Evolutionary conservation across 2,797 vertebrate genomes (phyloP), one percentile per base, ranked within the genome.

Genomic region (Macropodus opercularis): DNA sequence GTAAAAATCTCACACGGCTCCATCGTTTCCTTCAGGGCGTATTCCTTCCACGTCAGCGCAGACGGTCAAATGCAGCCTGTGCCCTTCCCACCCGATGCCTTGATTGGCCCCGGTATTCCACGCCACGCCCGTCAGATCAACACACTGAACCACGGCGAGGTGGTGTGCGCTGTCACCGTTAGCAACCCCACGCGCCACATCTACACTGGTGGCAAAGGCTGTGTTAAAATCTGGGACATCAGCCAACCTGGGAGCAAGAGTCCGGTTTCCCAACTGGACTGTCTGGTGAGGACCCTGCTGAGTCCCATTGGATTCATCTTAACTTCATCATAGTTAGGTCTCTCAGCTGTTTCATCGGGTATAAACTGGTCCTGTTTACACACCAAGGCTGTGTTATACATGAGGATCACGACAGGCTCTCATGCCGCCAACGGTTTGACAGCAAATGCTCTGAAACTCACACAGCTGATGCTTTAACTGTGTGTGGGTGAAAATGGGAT

Each of bases 141-240:
- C 90, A 94, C 92, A 0, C 89, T 94, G 64, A 93, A 89, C 80
- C 93, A 94, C 12, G 93, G 93, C 9, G 93, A 94, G 78, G 93
- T 94, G 74, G 93, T 94, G 40, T 98, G 96, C 0, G 96, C 96
- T 0, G 96, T 98, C 77, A 98, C 96, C 82, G 98, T 98, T 80
- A 97, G 96, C 93, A 98, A 97, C 91, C 95, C 96, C 50, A 98
- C 96, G 0, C 88, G 96, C 48, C 96, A 98, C 26, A 96, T 98
- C 83, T 98, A 98, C 90, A 98, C 96, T 0, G 96, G 96, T 0
- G 96, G 96, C 80, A 98, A 98, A 84, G 96, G 96, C 72, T 98
- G 96, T 0, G 96, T 98, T 74, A 98, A 98, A 91, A 97, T 98
- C 88, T 98, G 96, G 96, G 96, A 97, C 85, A 97, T 97, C 79